These are phyloP conservation scores for rat (Rattus norvegicus) DNA, from an alignment of 2,113 vertebrate species.

Conservation along the genomic window GRCr8 NC_086028.1:63332501-63333000, in stretches of 20 bases:
- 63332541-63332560: background rate
- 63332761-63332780: conserved; percentile 18
- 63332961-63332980: too few species aligned
- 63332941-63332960: background rate
- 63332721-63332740: background rate
- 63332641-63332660: background rate
- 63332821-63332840: background rate
- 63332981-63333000: background rate
- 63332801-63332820: conserved; percentile 33
- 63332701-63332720: background rate
- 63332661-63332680: background rate
- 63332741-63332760: background rate
- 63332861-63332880: background rate
- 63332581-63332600: background rate
- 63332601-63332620: conserved; percentile 4
- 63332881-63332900: too few species aligned
- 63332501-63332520: background rate
- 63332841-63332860: background rate
- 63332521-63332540: background rate
- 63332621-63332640: background rate
- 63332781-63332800: background rate
- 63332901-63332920: too few species aligned
- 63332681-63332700: background rate
- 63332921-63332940: background rate
- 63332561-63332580: background rate